Evolutionary conservation across 2,888 invertebrate genomes (phyloP), one percentile per base, ranked within the genome.

Genomic region (Hoplodrina ambigua): DNA sequence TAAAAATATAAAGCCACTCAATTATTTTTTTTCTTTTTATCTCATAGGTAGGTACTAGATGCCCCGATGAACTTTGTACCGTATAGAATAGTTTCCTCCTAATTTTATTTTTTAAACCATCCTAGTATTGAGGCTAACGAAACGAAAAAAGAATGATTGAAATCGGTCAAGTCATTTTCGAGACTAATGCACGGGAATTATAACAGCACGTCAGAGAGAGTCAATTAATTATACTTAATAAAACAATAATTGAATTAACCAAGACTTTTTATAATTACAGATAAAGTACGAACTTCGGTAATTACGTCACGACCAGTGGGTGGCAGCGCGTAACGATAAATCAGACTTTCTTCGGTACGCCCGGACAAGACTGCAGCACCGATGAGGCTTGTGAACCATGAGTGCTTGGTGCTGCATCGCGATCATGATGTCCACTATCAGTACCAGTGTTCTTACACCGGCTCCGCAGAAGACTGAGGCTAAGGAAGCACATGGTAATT

Each of bases 321-420:
- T 46, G 20, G 58, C 52, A 73, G 72, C 33, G 61, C 59, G 61
- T 75, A 53, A 65, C 46, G 56, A n/a, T 44, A 58, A 49, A 20
- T 64, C 54, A 41, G 75, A 71, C 67, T 83, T 85, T 85, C 74
- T 83, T 84, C 62, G 66, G 73, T 70, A 75, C 80, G 74, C 81
- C 85, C 75, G 79, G 86, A 66, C 78, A 83, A 81, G 81, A 85
- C 86, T 85, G 72, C 87, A 88, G 90, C 88, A 92, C 93, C 89
- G 91, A 95, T 94, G 94, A 88, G 90, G 92, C 90, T 92, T 85
- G 85, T 89, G 91, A 94, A 94, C 81, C 93, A 96, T 96, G 95
- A 92, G 90, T 92, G 89, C 92, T 89, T 96, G 95, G 95, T 94
- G 92, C 91, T 94, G 91, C 87, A 88, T 95, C 90, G 91, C 93